Percentiles rank a stretch among this genome's conserved stretches.
Conservation (phyloP, 2,113 vertebrate genomes). For the Nothocercus nigrocapillus region DNA sequence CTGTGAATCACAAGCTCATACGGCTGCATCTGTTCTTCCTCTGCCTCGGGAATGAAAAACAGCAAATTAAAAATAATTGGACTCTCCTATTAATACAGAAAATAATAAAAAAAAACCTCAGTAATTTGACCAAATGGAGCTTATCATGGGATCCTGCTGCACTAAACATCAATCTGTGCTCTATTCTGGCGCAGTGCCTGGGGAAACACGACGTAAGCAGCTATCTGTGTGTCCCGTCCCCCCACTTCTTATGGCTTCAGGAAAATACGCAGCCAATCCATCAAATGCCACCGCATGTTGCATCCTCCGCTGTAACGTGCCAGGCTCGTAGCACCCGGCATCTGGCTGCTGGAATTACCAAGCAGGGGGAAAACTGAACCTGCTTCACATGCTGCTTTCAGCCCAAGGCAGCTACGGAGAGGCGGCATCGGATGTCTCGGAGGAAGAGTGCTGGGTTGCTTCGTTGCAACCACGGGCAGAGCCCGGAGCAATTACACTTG, state of each 20-base stretch:
- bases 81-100: neutral
- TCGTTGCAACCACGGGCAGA: slow-evolving; percentile 52
- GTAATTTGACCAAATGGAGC: neutral
- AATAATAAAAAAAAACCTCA: neutral
- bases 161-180: neutral
- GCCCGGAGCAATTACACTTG: slow-evolving; percentile 64
- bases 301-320: neutral
- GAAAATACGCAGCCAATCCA: neutral
- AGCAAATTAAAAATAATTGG: neutral
- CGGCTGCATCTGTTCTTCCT: neutral
- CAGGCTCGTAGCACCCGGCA: accelerated
- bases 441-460: slow-evolving; percentile 33
- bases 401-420: neutral
- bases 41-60: neutral
- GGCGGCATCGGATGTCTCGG: slow-evolving; percentile 7
- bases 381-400: neutral
- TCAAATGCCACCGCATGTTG: neutral
- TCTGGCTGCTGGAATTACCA: neutral
- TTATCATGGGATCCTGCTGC: neutral
- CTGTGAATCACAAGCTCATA: neutral
- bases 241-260: neutral
- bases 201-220: neutral
- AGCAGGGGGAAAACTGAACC: neutral
- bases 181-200: neutral
- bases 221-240: neutral